Conservation (phyloP, 2,888 invertebrate species). For the Lymantria monacha region DNA sequence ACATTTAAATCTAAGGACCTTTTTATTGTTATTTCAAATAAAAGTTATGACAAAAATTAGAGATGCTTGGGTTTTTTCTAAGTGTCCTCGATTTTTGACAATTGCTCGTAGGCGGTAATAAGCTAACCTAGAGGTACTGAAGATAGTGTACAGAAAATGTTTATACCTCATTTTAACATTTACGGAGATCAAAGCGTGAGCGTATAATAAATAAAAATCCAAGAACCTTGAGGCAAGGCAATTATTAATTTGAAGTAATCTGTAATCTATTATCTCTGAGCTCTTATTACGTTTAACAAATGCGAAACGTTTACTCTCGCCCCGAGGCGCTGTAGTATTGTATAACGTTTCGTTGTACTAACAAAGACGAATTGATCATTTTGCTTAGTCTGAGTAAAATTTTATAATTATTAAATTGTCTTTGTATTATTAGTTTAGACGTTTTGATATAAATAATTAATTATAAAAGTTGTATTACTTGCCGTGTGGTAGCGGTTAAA, state of each 20-base stretch:
- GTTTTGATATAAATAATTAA: constrained; percentile 1
- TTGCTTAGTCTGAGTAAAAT: constrained; percentile 9
- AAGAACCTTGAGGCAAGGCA: constrained; percentile 1
- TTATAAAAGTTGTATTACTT: no score
- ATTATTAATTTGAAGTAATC: constrained; percentile 37
- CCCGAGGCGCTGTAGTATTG: constrained; percentile 14
- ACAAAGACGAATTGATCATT: constrained; percentile 15
- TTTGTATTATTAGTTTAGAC: constrained; percentile 14
- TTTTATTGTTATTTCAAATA: no score
- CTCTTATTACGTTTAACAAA: constrained; percentile 34
- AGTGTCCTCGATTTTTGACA: no score
- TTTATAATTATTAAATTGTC: constrained; percentile 10
- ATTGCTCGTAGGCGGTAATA: no score
- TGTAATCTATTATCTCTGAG: constrained; percentile 34
- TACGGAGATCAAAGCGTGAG: no score
- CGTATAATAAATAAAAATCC: neutral
- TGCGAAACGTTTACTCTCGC: constrained; percentile 16
- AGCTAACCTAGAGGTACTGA: no score
- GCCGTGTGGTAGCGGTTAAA: no score
- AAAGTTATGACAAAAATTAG: no score
- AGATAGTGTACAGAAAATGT: no score
- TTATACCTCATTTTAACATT: no score
- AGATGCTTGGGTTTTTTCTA: no score
- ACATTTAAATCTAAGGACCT: no score
- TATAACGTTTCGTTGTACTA: constrained; percentile 11